phyloP scores from a whole-genome alignment of 2,797 vertebrate genomes.

The Glossophaga mutica region DNA sequence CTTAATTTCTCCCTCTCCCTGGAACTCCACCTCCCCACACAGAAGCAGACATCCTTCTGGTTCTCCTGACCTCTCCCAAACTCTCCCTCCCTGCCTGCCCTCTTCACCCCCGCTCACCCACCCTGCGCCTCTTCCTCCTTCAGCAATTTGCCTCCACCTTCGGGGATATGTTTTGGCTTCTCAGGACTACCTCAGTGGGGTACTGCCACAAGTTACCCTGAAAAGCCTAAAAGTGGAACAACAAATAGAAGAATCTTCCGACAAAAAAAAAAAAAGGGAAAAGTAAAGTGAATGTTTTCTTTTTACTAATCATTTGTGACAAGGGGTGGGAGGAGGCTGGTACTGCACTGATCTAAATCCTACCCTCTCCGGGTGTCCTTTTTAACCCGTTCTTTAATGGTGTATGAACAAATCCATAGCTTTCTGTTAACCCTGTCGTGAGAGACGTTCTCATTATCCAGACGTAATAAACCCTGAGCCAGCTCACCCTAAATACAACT shows the following conservation, averaged over 20 bases:
- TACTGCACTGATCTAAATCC: neutral
- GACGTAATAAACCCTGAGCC: neutral
- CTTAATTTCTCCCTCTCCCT: neutral
- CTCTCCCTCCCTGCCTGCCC: too few species aligned
- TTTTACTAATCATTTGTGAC: neutral
- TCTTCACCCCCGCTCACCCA: neutral
- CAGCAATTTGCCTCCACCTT: neutral
- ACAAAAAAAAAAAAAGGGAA: neutral
- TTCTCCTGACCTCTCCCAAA: neutral
- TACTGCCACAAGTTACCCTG: neutral
- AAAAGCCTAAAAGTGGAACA: neutral
- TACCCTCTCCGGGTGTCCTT: neutral
- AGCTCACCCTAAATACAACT: neutral
- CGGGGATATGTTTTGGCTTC: neutral
- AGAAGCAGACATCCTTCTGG: neutral
- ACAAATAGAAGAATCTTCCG: neutral
- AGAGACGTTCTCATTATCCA: neutral
- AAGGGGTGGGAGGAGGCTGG: too few species aligned
- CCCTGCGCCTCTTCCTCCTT: too few species aligned
- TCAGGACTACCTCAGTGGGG: neutral
- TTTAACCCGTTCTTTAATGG: neutral
- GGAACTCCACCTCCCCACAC: neutral
- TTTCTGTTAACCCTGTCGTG: neutral
- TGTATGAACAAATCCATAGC: neutral
- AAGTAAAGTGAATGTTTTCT: neutral